Evolutionary conservation across 2,797 vertebrate species (phyloP).

Genomic region (Crenuchus spilurus): DNA sequence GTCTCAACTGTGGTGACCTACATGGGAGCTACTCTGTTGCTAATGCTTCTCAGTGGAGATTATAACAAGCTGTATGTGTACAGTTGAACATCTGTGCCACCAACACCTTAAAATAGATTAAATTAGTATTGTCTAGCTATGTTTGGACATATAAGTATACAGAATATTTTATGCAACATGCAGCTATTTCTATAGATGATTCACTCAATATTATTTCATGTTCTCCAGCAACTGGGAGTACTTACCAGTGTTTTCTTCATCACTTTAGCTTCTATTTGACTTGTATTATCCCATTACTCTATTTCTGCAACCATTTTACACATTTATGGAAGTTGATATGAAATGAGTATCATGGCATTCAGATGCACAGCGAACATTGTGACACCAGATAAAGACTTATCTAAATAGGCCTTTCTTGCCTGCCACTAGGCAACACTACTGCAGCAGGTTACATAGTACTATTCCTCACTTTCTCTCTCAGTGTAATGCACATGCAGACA

Average conservation of each 20-base stretch:
- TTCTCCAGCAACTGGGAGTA: neutral
- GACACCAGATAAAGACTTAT: slow-evolving; percentile 27
- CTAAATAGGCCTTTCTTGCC: slow-evolving; percentile 24
- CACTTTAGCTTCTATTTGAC: slow-evolving; percentile 2
- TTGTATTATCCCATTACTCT: slow-evolving; percentile 23
- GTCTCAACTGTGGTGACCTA: too few species aligned
- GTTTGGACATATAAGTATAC: neutral
- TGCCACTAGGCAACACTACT: slow-evolving; percentile 20
- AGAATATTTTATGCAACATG: neutral
- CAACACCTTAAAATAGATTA: too few species aligned
- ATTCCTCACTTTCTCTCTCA: slow-evolving; percentile 29
- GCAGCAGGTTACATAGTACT: neutral
- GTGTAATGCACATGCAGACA: slow-evolving; percentile 18
- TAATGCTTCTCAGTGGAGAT: too few species aligned
- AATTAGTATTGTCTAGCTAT: too few species aligned
- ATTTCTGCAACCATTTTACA: slow-evolving; percentile 12
- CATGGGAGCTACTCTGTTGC: too few species aligned
- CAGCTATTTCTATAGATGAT: neutral
- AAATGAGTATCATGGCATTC: slow-evolving; percentile 9
- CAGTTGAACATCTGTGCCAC: too few species aligned
- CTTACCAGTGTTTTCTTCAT: slow-evolving; percentile 13
- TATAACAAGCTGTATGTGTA: too few species aligned
- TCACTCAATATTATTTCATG: slow-evolving; percentile 6
- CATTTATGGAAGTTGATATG: slow-evolving; percentile 8
- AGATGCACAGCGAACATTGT: slow-evolving; percentile 13